Evolutionary conservation across 2,797 vertebrate species (phyloP).

Genomic region (Sebastes hubbsi): DNA sequence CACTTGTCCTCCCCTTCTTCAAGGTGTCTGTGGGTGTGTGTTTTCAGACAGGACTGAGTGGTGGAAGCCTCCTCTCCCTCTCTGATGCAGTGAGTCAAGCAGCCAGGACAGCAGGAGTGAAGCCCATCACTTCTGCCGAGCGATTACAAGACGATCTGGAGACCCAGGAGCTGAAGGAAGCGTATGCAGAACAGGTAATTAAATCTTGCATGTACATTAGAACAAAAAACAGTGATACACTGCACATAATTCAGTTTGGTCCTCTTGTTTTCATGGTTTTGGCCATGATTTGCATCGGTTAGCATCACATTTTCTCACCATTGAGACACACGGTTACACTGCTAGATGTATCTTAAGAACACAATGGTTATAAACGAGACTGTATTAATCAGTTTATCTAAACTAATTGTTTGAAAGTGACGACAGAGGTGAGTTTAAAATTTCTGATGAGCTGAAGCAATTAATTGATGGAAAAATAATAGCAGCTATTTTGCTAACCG

Average conservation of each 20-base stretch:
- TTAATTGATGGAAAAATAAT: neutral
- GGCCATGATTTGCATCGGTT: neutral
- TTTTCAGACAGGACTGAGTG: slow-evolving; percentile 87
- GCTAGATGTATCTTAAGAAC: neutral
- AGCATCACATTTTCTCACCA: neutral
- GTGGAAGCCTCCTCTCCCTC: slow-evolving; percentile 88
- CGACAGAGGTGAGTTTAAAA: neutral
- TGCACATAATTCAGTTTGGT: neutral
- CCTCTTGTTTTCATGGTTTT: neutral
- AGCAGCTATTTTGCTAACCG: neutral
- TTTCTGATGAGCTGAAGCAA: no score
- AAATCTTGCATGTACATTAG: neutral
- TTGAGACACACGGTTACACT: neutral
- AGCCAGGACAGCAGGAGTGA: slow-evolving; percentile 86
- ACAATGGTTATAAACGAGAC: neutral
- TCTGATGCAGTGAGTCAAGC: slow-evolving; percentile 91
- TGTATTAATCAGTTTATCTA: neutral
- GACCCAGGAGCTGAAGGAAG: slow-evolving; percentile 86
- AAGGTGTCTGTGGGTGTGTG: neutral
- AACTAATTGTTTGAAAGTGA: neutral
- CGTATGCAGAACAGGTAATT: slow-evolving; percentile 84
- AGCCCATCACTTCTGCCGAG: slow-evolving; percentile 86
- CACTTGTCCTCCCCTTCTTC: neutral
- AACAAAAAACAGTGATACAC: neutral
- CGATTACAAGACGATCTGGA: slow-evolving; percentile 89